phyloP scores from a whole-genome alignment of 37 sponge, comb jelly and placozoan species.

The Halisarca cf. caerulea region DNA sequence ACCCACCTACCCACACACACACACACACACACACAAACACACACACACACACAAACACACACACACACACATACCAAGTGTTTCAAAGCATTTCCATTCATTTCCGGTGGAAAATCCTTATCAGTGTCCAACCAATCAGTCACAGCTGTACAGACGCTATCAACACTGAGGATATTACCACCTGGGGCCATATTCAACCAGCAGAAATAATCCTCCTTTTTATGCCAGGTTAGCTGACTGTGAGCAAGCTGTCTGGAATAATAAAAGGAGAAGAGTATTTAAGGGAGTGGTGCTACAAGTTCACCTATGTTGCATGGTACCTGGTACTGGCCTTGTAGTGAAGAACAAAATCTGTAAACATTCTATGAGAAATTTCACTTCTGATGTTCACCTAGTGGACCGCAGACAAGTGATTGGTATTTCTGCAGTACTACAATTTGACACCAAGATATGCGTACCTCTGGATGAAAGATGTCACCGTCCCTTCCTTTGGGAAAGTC shows the following conservation, averaged over 20 bases:
- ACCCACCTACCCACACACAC: too few species aligned
- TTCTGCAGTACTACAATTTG: background rate
- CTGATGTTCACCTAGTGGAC: background rate
- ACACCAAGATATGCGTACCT: background rate
- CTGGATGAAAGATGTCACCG: background rate
- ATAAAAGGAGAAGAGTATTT: background rate
- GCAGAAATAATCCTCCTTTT: slow-evolving; percentile 44
- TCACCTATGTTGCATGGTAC: slow-evolving; percentile 9
- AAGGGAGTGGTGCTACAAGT: background rate
- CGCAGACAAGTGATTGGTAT: background rate
- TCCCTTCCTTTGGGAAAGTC: slow-evolving; percentile 37
- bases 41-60: too few species aligned
- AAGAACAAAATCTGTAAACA: slow-evolving; percentile 52
- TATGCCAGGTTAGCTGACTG: slow-evolving; percentile 60
- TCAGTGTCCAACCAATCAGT: slow-evolving; percentile 47
- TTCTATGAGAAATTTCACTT: slow-evolving; percentile 7
- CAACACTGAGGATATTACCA: slow-evolving; percentile 6
- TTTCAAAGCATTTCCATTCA: slow-evolving; percentile 61
- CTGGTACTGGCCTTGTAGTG: slow-evolving; percentile 66
- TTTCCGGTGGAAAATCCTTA: slow-evolving; percentile 42
- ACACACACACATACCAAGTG: too few species aligned
- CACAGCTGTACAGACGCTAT: slow-evolving; percentile 39
- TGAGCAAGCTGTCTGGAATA: slow-evolving; percentile 52
- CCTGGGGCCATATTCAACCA: slow-evolving; percentile 76
- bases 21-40: too few species aligned